Evolutionary conservation across 2,797 vertebrate genomes (phyloP), one percentile per base, ranked within the genome.

Genomic region (Pagetopsis macropterus): DNA sequence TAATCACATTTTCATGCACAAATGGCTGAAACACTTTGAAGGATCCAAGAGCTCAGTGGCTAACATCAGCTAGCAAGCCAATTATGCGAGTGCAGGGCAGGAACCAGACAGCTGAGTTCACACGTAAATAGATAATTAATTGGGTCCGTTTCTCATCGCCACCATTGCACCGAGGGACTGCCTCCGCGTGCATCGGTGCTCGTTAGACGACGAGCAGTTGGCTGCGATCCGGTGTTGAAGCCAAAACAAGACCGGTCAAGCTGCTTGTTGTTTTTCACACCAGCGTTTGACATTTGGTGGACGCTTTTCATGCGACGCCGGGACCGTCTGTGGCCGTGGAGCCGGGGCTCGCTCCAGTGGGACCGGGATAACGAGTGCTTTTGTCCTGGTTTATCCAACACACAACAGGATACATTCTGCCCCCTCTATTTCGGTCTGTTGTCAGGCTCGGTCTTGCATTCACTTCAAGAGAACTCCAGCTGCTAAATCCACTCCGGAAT

Each of bases 281-380:
- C 72, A 65, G 57, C n/a, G 2, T 70, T 79, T 88, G 85, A 90
- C 85, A 86, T 88, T 87, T 82, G 58, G 66, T 71, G 82, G 72
- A 50, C 48, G 55, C 57, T 74, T 82, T 81, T 82, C 56, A 69
- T 81, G 68, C 72, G 17, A 3, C 13, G 65, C 52, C 4, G 57
- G 65, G 65, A 33, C 65, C 7, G 60, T 76, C 70, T 71, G 76
- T 33, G 15, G 45, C 57, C 80, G 57, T 40, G 69, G 49, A 61
- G 16, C 1, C 8, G 56, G 12, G 61, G 59, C 33, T 15, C 70
- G 48, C 66, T 84, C 85, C 40, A 37, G 21, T 37, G 75, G 79
- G 81, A 84, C 71, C 62, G 37, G 79, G 82, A 86, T 87, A 88
- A 90, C 76, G 73, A 90, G 66, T 15, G 37, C 70, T 77, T 86